A percentile compares a stretch with the other conserved stretches of the same genome.
phyloP scores from a whole-genome alignment of 2,888 invertebrate species.

The Opisthograptis luteolata region DNA sequence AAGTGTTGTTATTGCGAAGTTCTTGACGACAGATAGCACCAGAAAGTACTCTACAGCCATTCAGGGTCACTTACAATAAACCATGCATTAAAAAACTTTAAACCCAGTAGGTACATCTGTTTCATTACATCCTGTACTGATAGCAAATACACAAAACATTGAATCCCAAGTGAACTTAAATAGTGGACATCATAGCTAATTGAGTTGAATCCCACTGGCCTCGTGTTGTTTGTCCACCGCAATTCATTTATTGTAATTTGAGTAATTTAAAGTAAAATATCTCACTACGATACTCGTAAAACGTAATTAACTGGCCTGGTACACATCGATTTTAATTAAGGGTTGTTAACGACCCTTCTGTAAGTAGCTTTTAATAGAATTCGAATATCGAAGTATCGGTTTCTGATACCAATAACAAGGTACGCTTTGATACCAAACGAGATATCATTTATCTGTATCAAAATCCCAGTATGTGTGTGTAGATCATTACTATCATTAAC shows the following conservation, averaged over 20 bases:
- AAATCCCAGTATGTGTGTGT: too few species aligned
- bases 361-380: conserved; percentile 13
- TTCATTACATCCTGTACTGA: too few species aligned
- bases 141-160: not conserved
- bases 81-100: too few species aligned
- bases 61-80: too few species aligned
- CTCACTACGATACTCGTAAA: conserved; percentile 19
- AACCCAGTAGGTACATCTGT: too few species aligned
- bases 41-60: too few species aligned
- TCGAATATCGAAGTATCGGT: not conserved
- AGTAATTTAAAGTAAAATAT: conserved; percentile 15
- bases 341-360: conserved; percentile 9
- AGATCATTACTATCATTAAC: too few species aligned
- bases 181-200: not conserved
- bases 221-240: conserved; percentile 23
- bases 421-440: not conserved
- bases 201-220: conserved; percentile 4
- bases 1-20: too few species aligned
- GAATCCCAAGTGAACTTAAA: not conserved
- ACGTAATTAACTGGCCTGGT: conserved; percentile 16
- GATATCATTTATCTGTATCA: too few species aligned
- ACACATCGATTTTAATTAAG: conserved; percentile 21
- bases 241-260: conserved; percentile 17
- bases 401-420: too few species aligned
- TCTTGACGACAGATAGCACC: too few species aligned